Conservation (phyloP, 2,797 vertebrate genomes). For the Channa striata region DNA sequence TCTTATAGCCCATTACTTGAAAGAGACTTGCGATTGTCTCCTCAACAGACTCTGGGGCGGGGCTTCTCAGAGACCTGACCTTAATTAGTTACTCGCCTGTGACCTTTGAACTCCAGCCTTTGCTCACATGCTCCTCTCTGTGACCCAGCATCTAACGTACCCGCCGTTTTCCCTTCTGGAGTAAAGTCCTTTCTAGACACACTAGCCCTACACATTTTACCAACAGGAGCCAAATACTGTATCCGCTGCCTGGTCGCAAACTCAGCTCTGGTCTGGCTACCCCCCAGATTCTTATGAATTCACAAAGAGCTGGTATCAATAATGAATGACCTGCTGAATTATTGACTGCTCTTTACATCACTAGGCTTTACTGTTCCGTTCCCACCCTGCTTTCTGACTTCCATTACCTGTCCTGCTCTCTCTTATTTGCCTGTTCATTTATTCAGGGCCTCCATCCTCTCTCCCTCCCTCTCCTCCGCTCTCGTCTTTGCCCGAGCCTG, state of each 20-base stretch:
- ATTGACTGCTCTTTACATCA: conserved; percentile 80
- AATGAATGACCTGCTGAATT: conserved; percentile 73
- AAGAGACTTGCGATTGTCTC: conserved; percentile 5
- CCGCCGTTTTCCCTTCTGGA: conserved; percentile 8
- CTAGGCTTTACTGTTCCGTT: conserved; percentile 64
- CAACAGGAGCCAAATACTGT: conserved; percentile 24
- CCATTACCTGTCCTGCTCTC: conserved; percentile 77
- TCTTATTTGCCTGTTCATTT: conserved; percentile 81
- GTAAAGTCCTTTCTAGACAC: background rate
- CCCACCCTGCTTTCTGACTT: conserved; percentile 64
- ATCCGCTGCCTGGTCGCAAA: conserved; percentile 32
- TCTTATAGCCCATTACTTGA: background rate
- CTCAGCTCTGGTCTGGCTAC: conserved; percentile 35
- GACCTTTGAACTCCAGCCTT: conserved; percentile 13
- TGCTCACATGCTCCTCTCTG: background rate
- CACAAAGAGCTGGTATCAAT: conserved; percentile 72
- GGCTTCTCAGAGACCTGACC: too few relatives aligned
- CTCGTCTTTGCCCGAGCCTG: conserved; percentile 31
- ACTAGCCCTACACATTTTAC: background rate
- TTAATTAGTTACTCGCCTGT: conserved; percentile 35
- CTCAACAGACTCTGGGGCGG: conserved; percentile 22
- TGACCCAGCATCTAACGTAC: conserved; percentile 10
- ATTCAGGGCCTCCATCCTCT: conserved; percentile 69
- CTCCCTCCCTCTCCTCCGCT: conserved; percentile 14
- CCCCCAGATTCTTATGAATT: conserved; percentile 68